Percentiles rank a stretch among this genome's conserved stretches.
Evolutionary conservation across 2,797 vertebrate genomes (phyloP).

Genomic region (Tokudaia tokunoshimensis): DNA sequence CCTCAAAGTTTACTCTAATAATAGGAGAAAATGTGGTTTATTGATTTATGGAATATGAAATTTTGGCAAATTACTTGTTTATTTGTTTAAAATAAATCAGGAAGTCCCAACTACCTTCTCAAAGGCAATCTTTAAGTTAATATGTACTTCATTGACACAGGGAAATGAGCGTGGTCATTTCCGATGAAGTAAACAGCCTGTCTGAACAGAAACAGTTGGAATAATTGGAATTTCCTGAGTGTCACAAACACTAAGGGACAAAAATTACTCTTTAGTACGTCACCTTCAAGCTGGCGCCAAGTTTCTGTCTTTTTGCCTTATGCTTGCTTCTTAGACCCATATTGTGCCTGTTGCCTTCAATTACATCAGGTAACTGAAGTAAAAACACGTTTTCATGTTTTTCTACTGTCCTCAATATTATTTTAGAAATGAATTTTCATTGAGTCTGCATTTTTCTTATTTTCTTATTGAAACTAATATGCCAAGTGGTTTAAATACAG

Average conservation of each 20-base stretch:
- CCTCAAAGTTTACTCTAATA: conserved; percentile 51
- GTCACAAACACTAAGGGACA: conserved; percentile 67
- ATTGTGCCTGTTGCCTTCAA: conserved; percentile 61
- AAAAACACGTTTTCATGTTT: conserved; percentile 1
- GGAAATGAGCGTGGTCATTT: conserved; percentile 6
- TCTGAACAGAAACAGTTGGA: conserved; percentile 69
- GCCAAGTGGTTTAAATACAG: neutral
- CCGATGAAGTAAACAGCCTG: conserved; percentile 23
- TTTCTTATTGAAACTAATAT: neutral
- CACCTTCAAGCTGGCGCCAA: conserved; percentile 72
- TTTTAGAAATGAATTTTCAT: neutral
- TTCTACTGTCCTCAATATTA: neutral
- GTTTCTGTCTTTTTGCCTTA: conserved; percentile 64
- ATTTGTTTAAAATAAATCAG: conserved; percentile 9
- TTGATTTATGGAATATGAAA: conserved; percentile 38
- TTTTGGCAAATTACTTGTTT: neutral
- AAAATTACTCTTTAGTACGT: conserved; percentile 74
- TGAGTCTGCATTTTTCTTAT: neutral
- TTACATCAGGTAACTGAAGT: conserved; percentile 57
- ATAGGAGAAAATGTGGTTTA: conserved; percentile 45
- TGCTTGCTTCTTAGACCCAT: conserved; percentile 52
- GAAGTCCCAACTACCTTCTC: neutral
- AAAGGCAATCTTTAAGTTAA: conserved; percentile 9
- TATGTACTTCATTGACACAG: neutral
- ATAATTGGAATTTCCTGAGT: conserved; percentile 76